Base-by-base conservation (phyloP, 2,113 vertebrate genomes). In the Silurus asotus region DNA sequence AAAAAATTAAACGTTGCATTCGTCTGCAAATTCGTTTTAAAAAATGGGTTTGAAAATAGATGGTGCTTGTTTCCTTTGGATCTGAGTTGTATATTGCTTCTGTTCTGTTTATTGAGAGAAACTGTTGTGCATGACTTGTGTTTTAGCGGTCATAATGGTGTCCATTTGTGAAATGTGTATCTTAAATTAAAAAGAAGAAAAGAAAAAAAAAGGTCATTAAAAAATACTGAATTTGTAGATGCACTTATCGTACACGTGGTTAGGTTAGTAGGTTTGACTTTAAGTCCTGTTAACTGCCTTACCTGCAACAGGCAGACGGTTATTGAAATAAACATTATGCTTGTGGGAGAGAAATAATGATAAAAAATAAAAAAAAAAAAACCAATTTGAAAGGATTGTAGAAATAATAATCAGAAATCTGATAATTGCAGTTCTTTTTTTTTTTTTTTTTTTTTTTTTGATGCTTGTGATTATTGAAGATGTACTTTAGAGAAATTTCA, bases 41-140 rank as follows among this genome's bases (percentile, higher is more conserved):
- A 97, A 96, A 93, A 94, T 95, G 93, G 96, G 94, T 95, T 95
- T 96, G 93, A 95, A 87, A 96, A 96, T 97, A 95, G 96, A 96
- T 94, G 96, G 96, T 95, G 96, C 95, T 95, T 94, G 96, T 96
- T 96, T 96, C 93, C 92, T 94, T 96, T 96, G 95, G 94, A 95
- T 96, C 94, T 95, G 93, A 95, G 95, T 94, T 99, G 97, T 99
- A 97, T 96, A 98, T 97, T 94, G 94, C 97, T 97, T 96, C 96
- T 95, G 96, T 97, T 97, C 94, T 97, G 97, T 98, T 97, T 95
- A 95, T 96, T 95, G 95, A 96, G 96, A 95, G 77, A 92, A 91
- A 91, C 85, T 96, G 95, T 95, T 94, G 96, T 98, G 97, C 97
- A 99, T 99, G 97, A 95, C 96, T 96, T 96, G 96, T 97, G 95